phyloP scores from a whole-genome alignment of 2,113 vertebrate genomes.

The Osmerus mordax region DNA sequence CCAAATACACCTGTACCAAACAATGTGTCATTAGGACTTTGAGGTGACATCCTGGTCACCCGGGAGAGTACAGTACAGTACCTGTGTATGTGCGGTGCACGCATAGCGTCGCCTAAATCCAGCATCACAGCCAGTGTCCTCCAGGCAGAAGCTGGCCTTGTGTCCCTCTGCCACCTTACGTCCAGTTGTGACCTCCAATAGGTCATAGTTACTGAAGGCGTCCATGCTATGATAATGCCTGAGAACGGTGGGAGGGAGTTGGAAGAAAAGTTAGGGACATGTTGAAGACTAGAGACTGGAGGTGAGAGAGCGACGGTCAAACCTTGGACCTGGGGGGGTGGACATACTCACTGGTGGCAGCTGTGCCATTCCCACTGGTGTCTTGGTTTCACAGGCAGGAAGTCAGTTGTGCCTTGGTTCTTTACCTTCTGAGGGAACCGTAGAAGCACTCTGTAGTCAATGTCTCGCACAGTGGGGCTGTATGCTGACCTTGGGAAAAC shows the following conservation, averaged over 20 bases:
- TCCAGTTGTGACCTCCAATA: constrained; percentile 66
- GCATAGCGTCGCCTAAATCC: constrained; percentile 76
- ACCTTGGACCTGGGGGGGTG: not conserved
- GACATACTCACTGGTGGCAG: constrained; percentile 79
- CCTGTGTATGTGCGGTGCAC: constrained; percentile 81
- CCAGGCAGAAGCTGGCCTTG: constrained; percentile 84
- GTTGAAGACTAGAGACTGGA: not conserved
- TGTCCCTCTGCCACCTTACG: constrained; percentile 79
- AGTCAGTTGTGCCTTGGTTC: constrained; percentile 79
- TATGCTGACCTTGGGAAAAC: constrained; percentile 73
- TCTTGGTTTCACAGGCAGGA: constrained; percentile 77
- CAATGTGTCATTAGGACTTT: not conserved
- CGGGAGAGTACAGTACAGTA: constrained; percentile 31
- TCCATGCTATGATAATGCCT: constrained; percentile 87
- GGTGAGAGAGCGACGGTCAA: not conserved
- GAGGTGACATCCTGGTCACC: no score
- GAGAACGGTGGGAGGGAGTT: not conserved
- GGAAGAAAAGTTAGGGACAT: not conserved
- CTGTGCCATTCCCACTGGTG: constrained; percentile 85
- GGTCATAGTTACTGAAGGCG: constrained; percentile 82
- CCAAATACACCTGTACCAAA: not conserved
- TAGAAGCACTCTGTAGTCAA: constrained; percentile 77
- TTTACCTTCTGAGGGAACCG: constrained; percentile 81
- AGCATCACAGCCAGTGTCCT: constrained; percentile 77
- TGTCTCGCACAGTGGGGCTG: constrained; percentile 62